Percentiles rank a stretch among this genome's conserved stretches.
These are phyloP conservation scores for Leptinotarsa rubiginosa DNA, from an alignment of 2,888 invertebrate species.

Conservation along the genomic window DNA sequence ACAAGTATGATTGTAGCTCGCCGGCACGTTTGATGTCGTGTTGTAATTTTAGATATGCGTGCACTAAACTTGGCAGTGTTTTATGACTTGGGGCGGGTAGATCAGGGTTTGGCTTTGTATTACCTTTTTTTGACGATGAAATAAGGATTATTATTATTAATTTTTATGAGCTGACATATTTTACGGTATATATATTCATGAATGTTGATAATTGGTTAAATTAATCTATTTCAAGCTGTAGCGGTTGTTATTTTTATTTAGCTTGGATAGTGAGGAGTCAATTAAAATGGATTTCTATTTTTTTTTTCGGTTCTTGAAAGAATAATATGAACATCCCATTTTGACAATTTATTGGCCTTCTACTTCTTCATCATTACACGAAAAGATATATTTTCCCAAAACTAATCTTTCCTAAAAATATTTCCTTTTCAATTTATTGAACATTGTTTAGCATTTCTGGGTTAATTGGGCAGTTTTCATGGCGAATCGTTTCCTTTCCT, in stretches of 20 bases:
- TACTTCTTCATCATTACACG: too few relatives aligned
- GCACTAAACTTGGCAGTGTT: constrained; percentile 41
- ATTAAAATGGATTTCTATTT: neutral
- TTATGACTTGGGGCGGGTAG: constrained; percentile 41
- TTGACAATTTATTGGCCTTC: too few relatives aligned
- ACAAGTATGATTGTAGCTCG: neutral
- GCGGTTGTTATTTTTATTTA: neutral
- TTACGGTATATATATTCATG: constrained; percentile 40
- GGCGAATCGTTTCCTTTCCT: too few relatives aligned
- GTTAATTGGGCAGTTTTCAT: too few relatives aligned
- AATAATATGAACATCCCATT: too few relatives aligned
- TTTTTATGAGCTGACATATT: constrained; percentile 35
- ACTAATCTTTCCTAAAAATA: too few relatives aligned
- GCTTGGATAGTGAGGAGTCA: neutral
- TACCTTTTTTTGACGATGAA: constrained; percentile 42
- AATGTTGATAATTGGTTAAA: constrained; percentile 20
- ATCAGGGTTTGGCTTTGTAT: constrained; percentile 38
- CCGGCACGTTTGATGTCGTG: constrained; percentile 29
- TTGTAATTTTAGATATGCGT: constrained; percentile 40
- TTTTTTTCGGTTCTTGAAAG: too few relatives aligned
- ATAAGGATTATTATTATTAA: constrained; percentile 36
- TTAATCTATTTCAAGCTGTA: neutral
- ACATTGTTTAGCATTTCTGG: too few relatives aligned
- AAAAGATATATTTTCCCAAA: too few relatives aligned
- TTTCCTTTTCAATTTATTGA: too few relatives aligned